A percentile compares a stretch with the other conserved stretches of the same genome.
These are phyloP conservation scores for Gobio occitaniae DNA, from an alignment of 2,797 vertebrate genomes.

Conservation along the genomic window DNA sequence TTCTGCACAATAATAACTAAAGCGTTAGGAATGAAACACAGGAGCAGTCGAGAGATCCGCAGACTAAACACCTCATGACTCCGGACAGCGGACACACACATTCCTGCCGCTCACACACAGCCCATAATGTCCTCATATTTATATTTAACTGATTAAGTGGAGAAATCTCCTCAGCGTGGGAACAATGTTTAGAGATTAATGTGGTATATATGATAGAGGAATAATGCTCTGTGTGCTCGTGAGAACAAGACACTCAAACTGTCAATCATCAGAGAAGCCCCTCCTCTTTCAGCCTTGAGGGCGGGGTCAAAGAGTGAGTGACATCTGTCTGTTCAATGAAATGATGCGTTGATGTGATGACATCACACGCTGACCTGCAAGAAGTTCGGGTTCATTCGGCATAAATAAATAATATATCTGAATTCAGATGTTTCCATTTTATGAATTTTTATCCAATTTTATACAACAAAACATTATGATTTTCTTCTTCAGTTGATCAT, in stretches of 20 bases:
- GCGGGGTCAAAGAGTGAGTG: not conserved
- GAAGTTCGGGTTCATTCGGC: no score
- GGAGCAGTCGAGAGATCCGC: not conserved
- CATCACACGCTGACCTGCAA: no score
- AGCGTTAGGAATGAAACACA: not conserved
- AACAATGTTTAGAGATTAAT: not conserved
- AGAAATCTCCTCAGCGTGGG: not conserved
- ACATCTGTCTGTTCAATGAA: no score
- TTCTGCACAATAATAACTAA: not conserved
- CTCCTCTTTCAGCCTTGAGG: not conserved
- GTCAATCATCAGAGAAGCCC: not conserved
- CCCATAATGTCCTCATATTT: not conserved
- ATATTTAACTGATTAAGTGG: not conserved
- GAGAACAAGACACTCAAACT: not conserved
- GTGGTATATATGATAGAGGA: not conserved
- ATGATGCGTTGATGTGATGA: no score
- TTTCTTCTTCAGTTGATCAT: no score
- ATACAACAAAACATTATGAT: no score
- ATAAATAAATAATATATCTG: no score
- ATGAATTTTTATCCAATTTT: no score
- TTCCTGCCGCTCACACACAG: not conserved
- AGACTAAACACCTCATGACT: conserved; percentile 36
- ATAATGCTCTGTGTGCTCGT: not conserved
- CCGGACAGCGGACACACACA: not conserved
- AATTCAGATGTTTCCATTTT: no score